Evolutionary conservation across 2,888 invertebrate genomes (phyloP).

Genomic region (Sinohyriopsis cumingii): DNA sequence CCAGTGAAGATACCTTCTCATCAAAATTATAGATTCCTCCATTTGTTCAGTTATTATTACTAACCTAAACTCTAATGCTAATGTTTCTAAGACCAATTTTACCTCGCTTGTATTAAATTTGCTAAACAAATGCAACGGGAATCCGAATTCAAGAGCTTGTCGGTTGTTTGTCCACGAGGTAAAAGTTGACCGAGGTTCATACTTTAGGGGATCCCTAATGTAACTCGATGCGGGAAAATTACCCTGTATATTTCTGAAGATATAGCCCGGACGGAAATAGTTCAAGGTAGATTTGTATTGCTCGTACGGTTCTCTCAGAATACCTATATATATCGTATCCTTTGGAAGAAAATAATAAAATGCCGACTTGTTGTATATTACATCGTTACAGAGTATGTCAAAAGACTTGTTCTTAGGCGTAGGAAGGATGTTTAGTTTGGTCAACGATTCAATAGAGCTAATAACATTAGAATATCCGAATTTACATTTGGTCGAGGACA

Average conservation of each 20-base stretch:
- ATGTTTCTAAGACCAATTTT: constrained; percentile 18
- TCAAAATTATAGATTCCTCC: constrained; percentile 37
- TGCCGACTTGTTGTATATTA: constrained; percentile 30
- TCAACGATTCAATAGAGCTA: constrained; percentile 25
- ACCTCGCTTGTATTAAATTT: constrained; percentile 15
- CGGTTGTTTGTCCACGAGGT: constrained; percentile 36
- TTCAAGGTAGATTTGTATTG: constrained; percentile 36
- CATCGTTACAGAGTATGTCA: constrained; percentile 43
- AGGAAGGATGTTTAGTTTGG: constrained; percentile 19
- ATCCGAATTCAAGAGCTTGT: constrained; percentile 38
- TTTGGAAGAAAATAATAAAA: constrained; percentile 32
- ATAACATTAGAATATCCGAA: constrained; percentile 39
- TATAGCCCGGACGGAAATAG: constrained; percentile 25
- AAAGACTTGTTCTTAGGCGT: constrained; percentile 19
- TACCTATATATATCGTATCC: constrained; percentile 39
- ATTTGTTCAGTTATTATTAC: constrained; percentile 39
- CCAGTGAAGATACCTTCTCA: constrained; percentile 38
- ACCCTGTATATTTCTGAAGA: constrained; percentile 24
- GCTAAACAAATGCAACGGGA: constrained; percentile 24
- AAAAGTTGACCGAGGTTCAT: constrained; percentile 25
- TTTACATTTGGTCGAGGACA: constrained; percentile 27
- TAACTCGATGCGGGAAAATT: constrained; percentile 19
- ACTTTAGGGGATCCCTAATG: constrained; percentile 29
- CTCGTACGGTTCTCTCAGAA: constrained; percentile 41
- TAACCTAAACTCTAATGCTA: constrained; percentile 31